A percentile compares a stretch with the other conserved stretches of the same genome.
Evolutionary conservation across 1,140 invertebrate genomes (phyloP).

Genomic region (Papilio helenus): DNA sequence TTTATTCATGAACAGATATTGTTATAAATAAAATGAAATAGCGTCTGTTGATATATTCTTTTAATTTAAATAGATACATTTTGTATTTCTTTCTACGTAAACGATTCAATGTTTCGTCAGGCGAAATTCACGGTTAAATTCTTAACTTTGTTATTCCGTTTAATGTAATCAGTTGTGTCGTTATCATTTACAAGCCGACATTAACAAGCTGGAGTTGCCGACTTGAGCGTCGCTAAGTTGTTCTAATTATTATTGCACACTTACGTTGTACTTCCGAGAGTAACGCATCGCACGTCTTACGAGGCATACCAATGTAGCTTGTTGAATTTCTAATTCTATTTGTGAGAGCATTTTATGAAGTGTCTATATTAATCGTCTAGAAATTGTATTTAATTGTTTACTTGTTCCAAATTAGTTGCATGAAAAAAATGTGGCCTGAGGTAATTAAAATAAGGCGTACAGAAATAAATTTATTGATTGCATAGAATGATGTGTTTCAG

Average conservation of each 20-base stretch:
- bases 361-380: neutral
- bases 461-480: neutral
- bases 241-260: conserved; percentile 24
- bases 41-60: too few species aligned
- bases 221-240: conserved; percentile 17
- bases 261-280: neutral
- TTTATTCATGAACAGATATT: too few species aligned
- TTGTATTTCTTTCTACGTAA: neutral
- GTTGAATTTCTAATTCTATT: neutral
- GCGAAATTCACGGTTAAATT: neutral
- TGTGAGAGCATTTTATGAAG: neutral
- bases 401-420: neutral
- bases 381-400: neutral
- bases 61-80: neutral
- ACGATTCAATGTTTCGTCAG: neutral
- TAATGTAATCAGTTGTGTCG: neutral
- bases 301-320: neutral
- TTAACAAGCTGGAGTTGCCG: too few species aligned
- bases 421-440: neutral
- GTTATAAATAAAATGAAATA: too few species aligned
- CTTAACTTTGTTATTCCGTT: neutral
- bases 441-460: neutral
- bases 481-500: conserved; percentile 58
- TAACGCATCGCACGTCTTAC: neutral
- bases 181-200: neutral